phyloP scores from a whole-genome alignment of 2,888 invertebrate genomes.

The Lithophane semibrunnea region DNA sequence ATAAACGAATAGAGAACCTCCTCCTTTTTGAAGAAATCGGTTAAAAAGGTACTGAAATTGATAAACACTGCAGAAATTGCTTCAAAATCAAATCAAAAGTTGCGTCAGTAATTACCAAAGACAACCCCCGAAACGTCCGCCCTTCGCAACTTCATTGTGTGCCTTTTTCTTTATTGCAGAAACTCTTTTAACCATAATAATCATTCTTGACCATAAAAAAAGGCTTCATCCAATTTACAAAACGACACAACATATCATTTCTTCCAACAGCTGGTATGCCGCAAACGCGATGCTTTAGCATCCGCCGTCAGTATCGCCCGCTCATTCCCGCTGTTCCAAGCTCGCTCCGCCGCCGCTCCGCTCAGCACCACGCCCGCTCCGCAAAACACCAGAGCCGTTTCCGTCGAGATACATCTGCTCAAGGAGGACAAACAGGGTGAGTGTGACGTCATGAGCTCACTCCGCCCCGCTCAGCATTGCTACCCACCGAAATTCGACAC shows the following conservation, averaged over 20 bases:
- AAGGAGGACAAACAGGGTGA: slow-evolving; percentile 74
- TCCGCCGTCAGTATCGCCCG: slow-evolving; percentile 95
- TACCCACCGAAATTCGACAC: not conserved
- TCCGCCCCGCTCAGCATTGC: not conserved
- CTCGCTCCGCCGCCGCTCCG: slow-evolving; percentile 77
- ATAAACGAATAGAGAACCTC: no score
- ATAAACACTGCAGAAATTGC: no score
- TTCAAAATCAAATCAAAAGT: no score
- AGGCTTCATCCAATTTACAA: not conserved
- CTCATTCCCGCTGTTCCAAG: slow-evolving; percentile 93
- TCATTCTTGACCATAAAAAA: no score
- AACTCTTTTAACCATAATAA: not conserved
- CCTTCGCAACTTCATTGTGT: no score
- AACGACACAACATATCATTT: not conserved
- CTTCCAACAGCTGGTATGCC: slow-evolving; percentile 92
- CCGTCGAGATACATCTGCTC: slow-evolving; percentile 81
- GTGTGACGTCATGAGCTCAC: slow-evolving; percentile 35
- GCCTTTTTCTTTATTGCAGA: not conserved
- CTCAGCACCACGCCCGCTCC: slow-evolving; percentile 71
- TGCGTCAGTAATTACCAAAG: no score
- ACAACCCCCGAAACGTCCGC: no score
- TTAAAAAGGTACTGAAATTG: no score
- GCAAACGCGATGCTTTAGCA: slow-evolving; percentile 94
- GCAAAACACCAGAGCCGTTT: slow-evolving; percentile 68
- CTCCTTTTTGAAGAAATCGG: no score